Conservation (phyloP, 2,113 vertebrate genomes). For the Bubo blakistoni region DNA sequence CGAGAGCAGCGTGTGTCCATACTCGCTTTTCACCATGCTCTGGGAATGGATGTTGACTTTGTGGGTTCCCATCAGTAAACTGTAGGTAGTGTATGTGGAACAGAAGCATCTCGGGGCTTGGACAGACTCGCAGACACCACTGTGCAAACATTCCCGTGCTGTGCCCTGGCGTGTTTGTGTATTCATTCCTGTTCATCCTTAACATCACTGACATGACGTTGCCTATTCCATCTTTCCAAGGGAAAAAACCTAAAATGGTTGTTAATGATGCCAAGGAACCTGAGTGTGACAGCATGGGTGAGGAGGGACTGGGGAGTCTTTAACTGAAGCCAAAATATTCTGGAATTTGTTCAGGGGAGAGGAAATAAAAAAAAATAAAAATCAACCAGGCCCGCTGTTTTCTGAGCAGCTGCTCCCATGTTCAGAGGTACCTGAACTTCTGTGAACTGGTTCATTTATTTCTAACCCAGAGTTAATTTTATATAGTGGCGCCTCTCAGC, state of each 20-base stretch:
- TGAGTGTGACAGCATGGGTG: not conserved
- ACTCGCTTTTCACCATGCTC: rapidly evolving
- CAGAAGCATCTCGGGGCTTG: not conserved
- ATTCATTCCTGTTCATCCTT: not conserved
- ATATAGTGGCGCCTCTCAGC: not conserved
- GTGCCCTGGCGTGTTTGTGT: constrained; percentile 14
- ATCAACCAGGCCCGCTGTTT: not conserved
- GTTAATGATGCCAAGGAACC: not conserved
- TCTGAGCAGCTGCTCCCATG: constrained; percentile 6
- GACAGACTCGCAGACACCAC: not conserved
- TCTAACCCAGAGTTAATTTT: not conserved
- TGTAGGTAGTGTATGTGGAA: not conserved
- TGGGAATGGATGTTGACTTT: rapidly evolving
- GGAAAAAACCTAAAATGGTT: not conserved
- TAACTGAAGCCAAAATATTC: not conserved
- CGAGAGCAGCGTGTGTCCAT: not conserved
- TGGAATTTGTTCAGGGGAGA: not conserved
- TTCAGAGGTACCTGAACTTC: constrained; percentile 66
- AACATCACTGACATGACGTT: not conserved
- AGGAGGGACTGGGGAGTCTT: not conserved
- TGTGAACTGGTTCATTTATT: not conserved
- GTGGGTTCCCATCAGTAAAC: not conserved
- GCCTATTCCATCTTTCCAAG: not conserved
- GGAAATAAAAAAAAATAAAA: not conserved
- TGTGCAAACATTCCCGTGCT: not conserved